Evolutionary conservation across 2,113 vertebrate species (phyloP).

Genomic region (Zapornia atra): DNA sequence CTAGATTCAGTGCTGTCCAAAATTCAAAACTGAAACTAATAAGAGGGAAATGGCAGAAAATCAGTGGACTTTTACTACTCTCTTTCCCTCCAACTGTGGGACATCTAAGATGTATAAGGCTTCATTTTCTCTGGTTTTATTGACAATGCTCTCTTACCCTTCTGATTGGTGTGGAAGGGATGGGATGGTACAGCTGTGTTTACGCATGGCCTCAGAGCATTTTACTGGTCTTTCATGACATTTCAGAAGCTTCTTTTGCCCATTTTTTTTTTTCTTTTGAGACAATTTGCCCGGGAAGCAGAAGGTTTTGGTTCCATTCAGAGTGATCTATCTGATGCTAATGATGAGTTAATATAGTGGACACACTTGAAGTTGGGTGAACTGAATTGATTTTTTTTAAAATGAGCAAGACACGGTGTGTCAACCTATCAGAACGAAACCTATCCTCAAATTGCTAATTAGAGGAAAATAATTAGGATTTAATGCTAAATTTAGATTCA

Average conservation of each 20-base stretch:
- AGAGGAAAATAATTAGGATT: conserved; percentile 2
- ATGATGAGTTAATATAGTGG: neutral
- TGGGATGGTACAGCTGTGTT: neutral
- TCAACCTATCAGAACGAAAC: neutral
- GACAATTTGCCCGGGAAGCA: neutral
- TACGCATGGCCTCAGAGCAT: neutral
- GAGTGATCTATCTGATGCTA: neutral
- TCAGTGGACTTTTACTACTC: neutral
- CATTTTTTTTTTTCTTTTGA: neutral
- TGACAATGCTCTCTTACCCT: neutral
- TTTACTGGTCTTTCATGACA: neutral
- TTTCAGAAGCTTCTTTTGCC: neutral
- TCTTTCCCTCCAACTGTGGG: neutral
- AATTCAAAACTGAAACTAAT: neutral
- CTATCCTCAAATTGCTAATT: neutral
- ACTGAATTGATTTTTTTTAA: neutral
- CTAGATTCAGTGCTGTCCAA: neutral
- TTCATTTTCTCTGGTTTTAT: neutral
- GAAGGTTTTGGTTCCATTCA: neutral
- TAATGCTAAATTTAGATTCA: neutral
- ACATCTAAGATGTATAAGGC: neutral
- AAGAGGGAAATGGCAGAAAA: neutral
- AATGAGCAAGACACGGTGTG: neutral
- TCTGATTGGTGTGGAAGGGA: neutral
- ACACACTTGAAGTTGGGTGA: neutral